These are phyloP conservation scores for Drosophila sturtevanti DNA, from an alignment of 1,140 invertebrate genomes.

Conservation along the genomic window DNA sequence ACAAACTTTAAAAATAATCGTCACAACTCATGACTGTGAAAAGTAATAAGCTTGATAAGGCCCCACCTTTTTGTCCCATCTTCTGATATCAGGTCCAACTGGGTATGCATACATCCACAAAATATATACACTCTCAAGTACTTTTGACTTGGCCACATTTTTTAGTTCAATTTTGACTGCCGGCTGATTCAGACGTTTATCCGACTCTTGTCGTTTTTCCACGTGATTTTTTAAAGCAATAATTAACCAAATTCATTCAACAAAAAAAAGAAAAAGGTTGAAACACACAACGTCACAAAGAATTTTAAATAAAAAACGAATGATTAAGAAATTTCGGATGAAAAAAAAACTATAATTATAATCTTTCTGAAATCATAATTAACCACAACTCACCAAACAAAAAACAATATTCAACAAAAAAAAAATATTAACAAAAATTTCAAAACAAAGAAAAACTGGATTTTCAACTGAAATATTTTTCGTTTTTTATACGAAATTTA, in stretches of 20 bases:
- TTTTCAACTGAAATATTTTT: constrained; percentile 12
- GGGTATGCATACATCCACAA: constrained; percentile 3
- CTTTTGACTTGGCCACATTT: constrained; percentile 46
- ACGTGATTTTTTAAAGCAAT: constrained; percentile 48
- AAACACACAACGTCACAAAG: background rate
- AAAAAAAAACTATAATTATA: constrained; percentile 4
- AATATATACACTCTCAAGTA: constrained; percentile 14
- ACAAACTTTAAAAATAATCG: no score
- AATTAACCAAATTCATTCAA: constrained; percentile 12
- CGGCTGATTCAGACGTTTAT: constrained; percentile 65
- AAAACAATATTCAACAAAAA: constrained; percentile 1
- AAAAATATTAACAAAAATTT: constrained; percentile 11
- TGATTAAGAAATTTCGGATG: constrained; percentile 1
- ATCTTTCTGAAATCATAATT: constrained; percentile 2
- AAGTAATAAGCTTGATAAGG: background rate
- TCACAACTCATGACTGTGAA: background rate
- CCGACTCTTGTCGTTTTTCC: constrained; percentile 31
- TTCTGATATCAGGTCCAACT: background rate
- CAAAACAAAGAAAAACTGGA: constrained; percentile 13
- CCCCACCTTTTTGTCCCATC: background rate
- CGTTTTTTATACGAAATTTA: background rate
- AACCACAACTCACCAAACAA: constrained; percentile 19
- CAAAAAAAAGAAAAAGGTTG: background rate
- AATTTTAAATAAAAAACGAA: background rate
- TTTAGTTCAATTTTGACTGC: constrained; percentile 65